A percentile compares a stretch with the other conserved stretches of the same genome.
Conservation (phyloP, 1,140 invertebrate species). For the Sweltsa coloradensis region DNA sequence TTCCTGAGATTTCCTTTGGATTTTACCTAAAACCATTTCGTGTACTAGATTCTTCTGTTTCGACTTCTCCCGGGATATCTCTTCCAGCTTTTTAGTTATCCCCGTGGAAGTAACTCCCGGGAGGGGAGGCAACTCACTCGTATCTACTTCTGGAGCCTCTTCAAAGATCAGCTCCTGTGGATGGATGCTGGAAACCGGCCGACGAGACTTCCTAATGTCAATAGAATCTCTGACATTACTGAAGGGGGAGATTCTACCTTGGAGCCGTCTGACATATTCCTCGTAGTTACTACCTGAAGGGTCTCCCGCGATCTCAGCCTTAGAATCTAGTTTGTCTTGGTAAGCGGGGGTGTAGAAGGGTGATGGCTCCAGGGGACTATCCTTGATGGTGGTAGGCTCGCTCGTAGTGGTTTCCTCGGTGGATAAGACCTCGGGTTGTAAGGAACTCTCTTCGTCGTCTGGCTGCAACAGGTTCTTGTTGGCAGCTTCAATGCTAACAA, state of each 20-base stretch:
- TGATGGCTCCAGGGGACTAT: constrained; percentile 16
- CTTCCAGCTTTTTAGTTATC: constrained; percentile 44
- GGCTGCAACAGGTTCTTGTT: constrained; percentile 8
- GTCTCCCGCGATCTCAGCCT: neutral
- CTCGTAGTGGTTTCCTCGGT: constrained; percentile 20
- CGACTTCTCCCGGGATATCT: constrained; percentile 48
- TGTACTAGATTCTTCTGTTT: constrained; percentile 60
- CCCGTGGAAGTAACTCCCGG: neutral
- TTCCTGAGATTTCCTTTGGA: constrained; percentile 48
- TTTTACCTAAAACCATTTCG: constrained; percentile 65
- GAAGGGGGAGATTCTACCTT: constrained; percentile 57
- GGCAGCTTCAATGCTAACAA: constrained; percentile 11
- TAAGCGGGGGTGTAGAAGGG: constrained; percentile 6
- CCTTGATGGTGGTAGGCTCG: constrained; percentile 22
- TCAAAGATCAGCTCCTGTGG: constrained; percentile 5
- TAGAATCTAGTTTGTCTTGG: neutral
- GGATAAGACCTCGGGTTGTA: constrained; percentile 21
- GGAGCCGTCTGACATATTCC: constrained; percentile 51
- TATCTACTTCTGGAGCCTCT: neutral
- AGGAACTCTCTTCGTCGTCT: constrained; percentile 29
- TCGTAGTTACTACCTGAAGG: constrained; percentile 29
- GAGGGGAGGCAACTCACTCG: neutral
- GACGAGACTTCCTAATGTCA: constrained; percentile 49
- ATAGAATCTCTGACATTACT: constrained; percentile 56
- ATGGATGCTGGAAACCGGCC: constrained; percentile 15